Conservation (phyloP, 2,113 vertebrate species). For the Leptobrachium leishanense region DNA sequence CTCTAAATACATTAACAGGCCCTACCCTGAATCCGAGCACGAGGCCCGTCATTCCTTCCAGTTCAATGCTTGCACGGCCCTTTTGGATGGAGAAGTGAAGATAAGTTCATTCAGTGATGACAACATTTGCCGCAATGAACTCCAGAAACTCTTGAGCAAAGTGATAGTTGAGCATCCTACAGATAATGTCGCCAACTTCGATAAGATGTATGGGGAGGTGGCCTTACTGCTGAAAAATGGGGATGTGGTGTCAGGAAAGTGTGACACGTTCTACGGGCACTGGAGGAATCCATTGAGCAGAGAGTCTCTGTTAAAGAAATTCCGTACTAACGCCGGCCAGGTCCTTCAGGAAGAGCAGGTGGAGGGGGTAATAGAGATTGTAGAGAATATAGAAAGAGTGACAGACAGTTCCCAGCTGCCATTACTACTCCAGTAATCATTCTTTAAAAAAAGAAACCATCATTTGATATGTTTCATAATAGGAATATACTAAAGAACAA, state of each 20-base stretch:
- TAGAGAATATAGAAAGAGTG: conserved; percentile 68
- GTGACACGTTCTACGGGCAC: conserved; percentile 87
- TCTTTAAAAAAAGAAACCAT: neutral
- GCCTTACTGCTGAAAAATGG: conserved; percentile 71
- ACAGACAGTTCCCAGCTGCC: conserved; percentile 67
- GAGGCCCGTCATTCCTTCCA: conserved; percentile 88
- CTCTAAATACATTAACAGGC: conserved; percentile 86
- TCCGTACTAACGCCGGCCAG: conserved; percentile 68
- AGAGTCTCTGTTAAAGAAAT: conserved; percentile 79
- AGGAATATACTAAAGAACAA: no score
- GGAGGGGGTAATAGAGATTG: conserved; percentile 67
- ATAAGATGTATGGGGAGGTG: conserved; percentile 81
- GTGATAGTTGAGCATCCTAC: conserved; percentile 79
- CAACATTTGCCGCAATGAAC: conserved; percentile 67
- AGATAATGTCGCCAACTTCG: conserved; percentile 81
- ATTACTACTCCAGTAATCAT: conserved; percentile 57
- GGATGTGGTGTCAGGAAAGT: conserved; percentile 72
- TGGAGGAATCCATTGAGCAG: conserved; percentile 83
- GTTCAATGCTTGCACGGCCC: conserved; percentile 78
- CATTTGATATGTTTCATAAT: no score
- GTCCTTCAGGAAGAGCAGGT: conserved; percentile 69
- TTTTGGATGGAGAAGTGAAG: conserved; percentile 78
- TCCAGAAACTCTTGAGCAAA: conserved; percentile 70
- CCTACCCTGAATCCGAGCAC: conserved; percentile 81
- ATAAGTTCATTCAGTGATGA: conserved; percentile 69